phyloP scores from a whole-genome alignment of 2,797 vertebrate species.

The Toxotes lorentzi region DNA sequence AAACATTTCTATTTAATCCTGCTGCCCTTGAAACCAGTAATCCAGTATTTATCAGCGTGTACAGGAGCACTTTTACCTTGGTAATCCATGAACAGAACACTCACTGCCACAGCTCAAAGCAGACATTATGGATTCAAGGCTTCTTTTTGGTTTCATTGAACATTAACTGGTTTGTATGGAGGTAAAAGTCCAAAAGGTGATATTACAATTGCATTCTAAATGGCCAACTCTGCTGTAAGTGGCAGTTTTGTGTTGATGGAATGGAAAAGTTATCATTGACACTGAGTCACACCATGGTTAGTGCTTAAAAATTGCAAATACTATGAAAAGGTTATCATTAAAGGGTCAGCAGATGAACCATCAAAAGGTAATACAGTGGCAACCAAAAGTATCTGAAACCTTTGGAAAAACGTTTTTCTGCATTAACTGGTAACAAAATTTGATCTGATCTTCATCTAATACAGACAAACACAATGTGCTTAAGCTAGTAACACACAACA shows the following conservation, averaged over 20 bases:
- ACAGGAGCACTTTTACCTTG: not conserved
- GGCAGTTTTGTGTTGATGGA: slow-evolving; percentile 3
- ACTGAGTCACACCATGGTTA: slow-evolving; percentile 5
- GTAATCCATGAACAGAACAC: not conserved
- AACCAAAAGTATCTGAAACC: not conserved
- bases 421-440: not conserved
- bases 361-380: not conserved
- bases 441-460: not conserved
- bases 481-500: too few relatives aligned
- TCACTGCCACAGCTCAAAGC: not conserved
- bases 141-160: slow-evolving; percentile 11
- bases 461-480: too few relatives aligned
- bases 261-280: slow-evolving; percentile 16
- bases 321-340: slow-evolving; percentile 14
- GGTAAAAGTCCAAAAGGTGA: slow-evolving; percentile 16
- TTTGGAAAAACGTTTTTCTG: not conserved
- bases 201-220: slow-evolving; percentile 17
- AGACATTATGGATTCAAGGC: slow-evolving; percentile 1
- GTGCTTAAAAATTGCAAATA: slow-evolving; percentile 2
- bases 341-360: slow-evolving; percentile 21
- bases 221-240: slow-evolving; percentile 18
- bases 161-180: not conserved
- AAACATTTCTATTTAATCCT: slow-evolving; percentile 3
- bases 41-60: slow-evolving; percentile 8
- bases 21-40: slow-evolving; percentile 1